Evolutionary conservation across 2,888 invertebrate genomes (phyloP).

Genomic region (Drosophila anomelani): DNA sequence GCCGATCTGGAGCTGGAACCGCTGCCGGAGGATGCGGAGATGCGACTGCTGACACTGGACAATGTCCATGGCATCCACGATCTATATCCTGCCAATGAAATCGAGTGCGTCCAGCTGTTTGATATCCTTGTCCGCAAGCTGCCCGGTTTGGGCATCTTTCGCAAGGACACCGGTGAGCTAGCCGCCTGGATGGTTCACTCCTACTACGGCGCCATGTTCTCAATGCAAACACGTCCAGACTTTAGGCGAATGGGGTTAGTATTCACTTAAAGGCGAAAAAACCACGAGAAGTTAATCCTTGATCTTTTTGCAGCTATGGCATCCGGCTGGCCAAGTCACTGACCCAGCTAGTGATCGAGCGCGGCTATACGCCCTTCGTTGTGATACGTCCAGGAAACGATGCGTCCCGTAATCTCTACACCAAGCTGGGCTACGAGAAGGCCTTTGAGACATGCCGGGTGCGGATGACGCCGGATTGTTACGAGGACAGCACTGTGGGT

Average conservation of each 20-base stretch:
- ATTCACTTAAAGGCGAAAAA: not conserved
- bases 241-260: constrained; percentile 88
- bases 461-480: constrained; percentile 87
- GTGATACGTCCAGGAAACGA: constrained; percentile 95
- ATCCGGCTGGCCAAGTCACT: constrained; percentile 89
- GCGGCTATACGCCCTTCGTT: constrained; percentile 93
- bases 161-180: constrained; percentile 87
- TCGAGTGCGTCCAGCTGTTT: constrained; percentile 93
- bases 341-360: constrained; percentile 88
- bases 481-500: constrained; percentile 64
- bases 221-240: constrained; percentile 94
- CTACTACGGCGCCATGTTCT: constrained; percentile 96
- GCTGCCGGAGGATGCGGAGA: constrained; percentile 89
- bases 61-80: constrained; percentile 94
- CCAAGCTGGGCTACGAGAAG: constrained; percentile 92
- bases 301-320: constrained; percentile 86
- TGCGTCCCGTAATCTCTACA: constrained; percentile 93
- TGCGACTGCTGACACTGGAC: constrained; percentile 90
- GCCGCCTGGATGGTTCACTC: constrained; percentile 97
- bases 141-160: constrained; percentile 93
- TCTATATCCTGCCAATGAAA: constrained; percentile 94
- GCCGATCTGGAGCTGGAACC: constrained; percentile 87
- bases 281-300: not conserved
- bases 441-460: constrained; percentile 92
- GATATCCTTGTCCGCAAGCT: constrained; percentile 91